Conservation (phyloP, 2,888 invertebrate species). For the Pardosa pseudoannulata region DNA sequence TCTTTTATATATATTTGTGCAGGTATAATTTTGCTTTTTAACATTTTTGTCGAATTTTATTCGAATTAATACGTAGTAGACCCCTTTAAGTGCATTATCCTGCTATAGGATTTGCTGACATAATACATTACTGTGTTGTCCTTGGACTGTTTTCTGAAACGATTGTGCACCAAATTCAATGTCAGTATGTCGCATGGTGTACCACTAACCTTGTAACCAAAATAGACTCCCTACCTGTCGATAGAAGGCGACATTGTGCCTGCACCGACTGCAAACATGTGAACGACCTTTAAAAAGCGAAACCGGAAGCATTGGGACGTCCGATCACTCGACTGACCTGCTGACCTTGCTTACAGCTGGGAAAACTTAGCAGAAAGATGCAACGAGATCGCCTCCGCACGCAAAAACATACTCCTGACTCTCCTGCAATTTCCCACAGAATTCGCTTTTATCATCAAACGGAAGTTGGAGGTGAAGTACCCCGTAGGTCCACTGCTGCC, state of each 20-base stretch:
- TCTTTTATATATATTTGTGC: too few relatives aligned
- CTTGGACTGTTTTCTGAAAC: background rate
- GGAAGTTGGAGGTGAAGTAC: constrained; percentile 55
- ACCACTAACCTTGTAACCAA: background rate
- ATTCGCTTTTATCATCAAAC: constrained; percentile 27
- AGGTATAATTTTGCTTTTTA: too few relatives aligned
- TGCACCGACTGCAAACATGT: constrained; percentile 12
- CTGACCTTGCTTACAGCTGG: constrained; percentile 57
- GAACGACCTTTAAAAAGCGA: constrained; percentile 49
- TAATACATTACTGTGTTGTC: too few relatives aligned
- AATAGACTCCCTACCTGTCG: constrained; percentile 15
- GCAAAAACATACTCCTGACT: constrained; percentile 42
- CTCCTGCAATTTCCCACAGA: constrained; percentile 58
- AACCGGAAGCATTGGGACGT: constrained; percentile 61
- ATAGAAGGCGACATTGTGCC: background rate
- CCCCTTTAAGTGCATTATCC: too few relatives aligned
- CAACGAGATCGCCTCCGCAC: constrained; percentile 27
- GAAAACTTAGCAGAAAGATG: constrained; percentile 14
- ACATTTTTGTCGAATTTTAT: too few relatives aligned
- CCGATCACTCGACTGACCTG: constrained; percentile 47
- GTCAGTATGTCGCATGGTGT: background rate
- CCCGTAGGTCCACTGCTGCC: constrained; percentile 1
- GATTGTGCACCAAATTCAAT: background rate
- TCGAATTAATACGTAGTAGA: too few relatives aligned
- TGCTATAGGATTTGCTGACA: too few relatives aligned